These are phyloP conservation scores for Grallaria varia DNA, from an alignment of 2,113 vertebrate species.

Conservation along the genomic window DNA sequence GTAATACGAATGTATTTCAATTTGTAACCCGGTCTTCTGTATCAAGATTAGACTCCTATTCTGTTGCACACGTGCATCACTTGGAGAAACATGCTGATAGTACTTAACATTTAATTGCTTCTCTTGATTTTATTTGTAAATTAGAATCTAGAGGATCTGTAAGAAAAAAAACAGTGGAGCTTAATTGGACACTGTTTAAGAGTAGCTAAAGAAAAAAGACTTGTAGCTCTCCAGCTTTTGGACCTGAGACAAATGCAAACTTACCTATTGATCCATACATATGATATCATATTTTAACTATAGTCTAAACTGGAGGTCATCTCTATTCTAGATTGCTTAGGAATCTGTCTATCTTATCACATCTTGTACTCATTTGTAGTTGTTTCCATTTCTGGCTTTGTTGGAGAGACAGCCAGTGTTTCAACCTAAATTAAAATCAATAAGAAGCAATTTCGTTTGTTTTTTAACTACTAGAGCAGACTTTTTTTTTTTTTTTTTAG, in stretches of 20 bases:
- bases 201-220: conserved; percentile 13
- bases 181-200: conserved; percentile 67
- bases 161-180: conserved; percentile 33
- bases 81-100: conserved; percentile 67
- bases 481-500: background rate
- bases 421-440: conserved; percentile 77
- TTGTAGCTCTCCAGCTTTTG: background rate
- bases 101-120: conserved; percentile 69
- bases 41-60: conserved; percentile 58
- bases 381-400: conserved; percentile 65
- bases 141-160: conserved; percentile 68
- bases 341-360: conserved; percentile 53
- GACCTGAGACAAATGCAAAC: background rate
- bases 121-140: conserved; percentile 78
- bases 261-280: background rate
- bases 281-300: conserved; percentile 34
- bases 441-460: conserved; percentile 75
- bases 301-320: conserved; percentile 24
- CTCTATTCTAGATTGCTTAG: conserved; percentile 3
- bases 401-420: conserved; percentile 64
- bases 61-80: conserved; percentile 49
- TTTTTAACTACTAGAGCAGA: conserved; percentile 67
- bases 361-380: conserved; percentile 47
- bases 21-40: conserved; percentile 59
- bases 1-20: conserved; percentile 30